Evolutionary conservation across 2,888 invertebrate genomes (phyloP), one percentile per base, ranked within the genome.

Genomic region (Mesopsocus fuscifrons): DNA sequence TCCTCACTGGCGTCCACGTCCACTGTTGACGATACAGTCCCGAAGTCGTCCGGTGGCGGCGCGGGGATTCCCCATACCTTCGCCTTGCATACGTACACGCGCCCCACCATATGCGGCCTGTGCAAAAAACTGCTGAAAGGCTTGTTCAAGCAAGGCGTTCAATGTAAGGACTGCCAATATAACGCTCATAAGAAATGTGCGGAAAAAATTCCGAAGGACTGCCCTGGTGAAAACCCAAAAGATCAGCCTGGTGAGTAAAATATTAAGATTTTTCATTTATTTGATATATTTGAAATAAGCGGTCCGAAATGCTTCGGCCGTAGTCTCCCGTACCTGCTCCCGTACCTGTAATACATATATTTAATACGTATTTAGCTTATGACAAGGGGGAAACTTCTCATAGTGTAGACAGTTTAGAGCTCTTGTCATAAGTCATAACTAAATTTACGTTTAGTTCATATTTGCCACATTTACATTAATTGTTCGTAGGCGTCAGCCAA

Each of bases 141-240:
- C 0, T 67, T 97, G 41, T 92, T 95, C 66, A 88, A 87, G 59
- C 95, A 97, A 66, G 97, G 97, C 45, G 65, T 92, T 52, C 97
- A 97, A 63, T 98, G 98, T 63, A 80, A 83, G 62, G 97, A 95
- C 68, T 94, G 94, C 63, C 88, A 88, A 59, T 91, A 87, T 65
- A 94, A 94, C 66, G 84, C 84, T 48, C 94, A 95, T 63, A 82
- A 91, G 60, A 94, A 92, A 62, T 94, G 94, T 57, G 69, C 85
- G 55, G 84, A 85, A 26, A 76, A 77, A 63, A 78, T 88, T 57
- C 87, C 89, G 26, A 85, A 82, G 64, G 87, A 89, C 64, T 91
- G 91, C 62, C 74, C 79, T 26, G 87, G 82, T 34, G 88, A 89
- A 67, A 65, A 69, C 43, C 44, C 47, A 2, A 45, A 45, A 20